Percentiles rank a stretch among this genome's conserved stretches.
Conservation (phyloP, 2,797 vertebrate genomes). For the Helostoma temminkii region DNA sequence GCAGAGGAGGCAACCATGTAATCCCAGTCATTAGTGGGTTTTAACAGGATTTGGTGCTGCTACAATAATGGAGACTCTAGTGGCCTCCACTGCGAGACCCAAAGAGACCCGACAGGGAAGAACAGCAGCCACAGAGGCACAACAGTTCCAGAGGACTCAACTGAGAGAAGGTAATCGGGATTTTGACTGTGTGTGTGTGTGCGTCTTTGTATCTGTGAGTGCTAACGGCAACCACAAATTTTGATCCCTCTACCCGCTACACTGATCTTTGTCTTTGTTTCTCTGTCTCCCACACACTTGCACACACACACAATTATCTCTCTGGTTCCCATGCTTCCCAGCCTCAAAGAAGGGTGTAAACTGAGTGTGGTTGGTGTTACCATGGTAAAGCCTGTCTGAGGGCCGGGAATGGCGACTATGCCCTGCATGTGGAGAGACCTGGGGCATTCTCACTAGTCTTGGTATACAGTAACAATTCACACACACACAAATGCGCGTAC, state of each 20-base stretch:
- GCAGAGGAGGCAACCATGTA: conserved; percentile 78
- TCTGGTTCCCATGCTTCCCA: conserved; percentile 78
- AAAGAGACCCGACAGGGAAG: conserved; percentile 73
- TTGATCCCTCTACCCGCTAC: conserved; percentile 42
- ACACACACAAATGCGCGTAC: conserved; percentile 22
- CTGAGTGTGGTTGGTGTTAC: conserved; percentile 82
- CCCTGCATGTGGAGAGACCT: conserved; percentile 74
- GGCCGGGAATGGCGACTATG: conserved; percentile 86
- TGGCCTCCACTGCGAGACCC: conserved; percentile 76
- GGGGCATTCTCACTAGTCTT: conserved; percentile 57
- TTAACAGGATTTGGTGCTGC: conserved; percentile 84
- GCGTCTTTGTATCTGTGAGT: conserved; percentile 44
- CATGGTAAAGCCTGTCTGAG: conserved; percentile 78
- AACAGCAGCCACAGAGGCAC: conserved; percentile 65
- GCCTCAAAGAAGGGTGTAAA: conserved; percentile 79
- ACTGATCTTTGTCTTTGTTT: conserved; percentile 29
- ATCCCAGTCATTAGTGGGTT: conserved; percentile 84
- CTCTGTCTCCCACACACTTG: neutral
- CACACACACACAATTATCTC: conserved; percentile 49
- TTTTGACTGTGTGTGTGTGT: conserved; percentile 48
- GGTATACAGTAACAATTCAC: conserved; percentile 59
- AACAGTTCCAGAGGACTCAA: conserved; percentile 66
- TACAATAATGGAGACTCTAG: conserved; percentile 81
- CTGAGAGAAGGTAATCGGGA: conserved; percentile 66
- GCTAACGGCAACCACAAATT: conserved; percentile 58